Evolutionary conservation across 2,113 vertebrate species (phyloP).

Genomic region (Chascanopsetta lugubris): DNA sequence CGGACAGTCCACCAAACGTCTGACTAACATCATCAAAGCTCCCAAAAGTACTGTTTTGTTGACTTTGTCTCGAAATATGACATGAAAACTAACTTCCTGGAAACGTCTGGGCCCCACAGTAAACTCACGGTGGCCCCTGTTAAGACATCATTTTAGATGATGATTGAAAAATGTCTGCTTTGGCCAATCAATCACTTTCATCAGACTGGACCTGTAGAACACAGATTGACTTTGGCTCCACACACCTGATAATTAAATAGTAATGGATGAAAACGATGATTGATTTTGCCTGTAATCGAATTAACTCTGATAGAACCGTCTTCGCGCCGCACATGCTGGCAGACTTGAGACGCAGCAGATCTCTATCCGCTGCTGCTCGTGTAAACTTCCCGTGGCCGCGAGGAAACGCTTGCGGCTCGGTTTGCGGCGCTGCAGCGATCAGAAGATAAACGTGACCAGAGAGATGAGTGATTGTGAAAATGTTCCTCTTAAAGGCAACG

Average conservation of each 20-base stretch:
- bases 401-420: not conserved
- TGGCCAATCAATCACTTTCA: too few species aligned
- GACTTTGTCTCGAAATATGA: not conserved
- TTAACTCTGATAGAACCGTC: not conserved
- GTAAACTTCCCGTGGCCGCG: not conserved
- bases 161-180: too few species aligned
- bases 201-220: too few species aligned
- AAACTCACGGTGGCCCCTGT: too few species aligned
- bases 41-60: not conserved
- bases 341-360: not conserved
- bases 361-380: not conserved
- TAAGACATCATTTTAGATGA: too few species aligned
- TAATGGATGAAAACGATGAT: too few species aligned
- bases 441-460: not conserved
- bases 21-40: not conserved
- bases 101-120: too few species aligned
- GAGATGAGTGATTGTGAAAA: not conserved
- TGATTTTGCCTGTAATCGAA: slow-evolving; percentile 13
- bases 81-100: too few species aligned
- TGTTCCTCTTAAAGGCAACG: not conserved
- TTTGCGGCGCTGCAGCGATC: not conserved
- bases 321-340: not conserved
- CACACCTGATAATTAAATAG: too few species aligned
- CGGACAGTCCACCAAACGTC: too few species aligned
- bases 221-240: too few species aligned